Conservation (phyloP, 2,113 vertebrate genomes). For the Rhagologus leucostigma region DNA sequence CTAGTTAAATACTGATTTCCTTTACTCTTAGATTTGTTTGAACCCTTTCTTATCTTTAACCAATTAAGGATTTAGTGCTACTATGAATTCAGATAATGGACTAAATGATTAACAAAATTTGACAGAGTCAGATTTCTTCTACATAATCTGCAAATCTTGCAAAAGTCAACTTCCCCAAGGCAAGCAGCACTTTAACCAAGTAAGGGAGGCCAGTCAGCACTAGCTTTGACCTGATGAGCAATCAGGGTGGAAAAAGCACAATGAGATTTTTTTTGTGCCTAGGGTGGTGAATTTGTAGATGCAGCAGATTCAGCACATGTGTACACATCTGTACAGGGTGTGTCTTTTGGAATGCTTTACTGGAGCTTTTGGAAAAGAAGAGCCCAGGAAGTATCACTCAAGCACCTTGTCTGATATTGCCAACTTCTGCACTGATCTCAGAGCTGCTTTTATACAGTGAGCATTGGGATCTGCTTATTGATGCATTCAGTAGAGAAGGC, state of each 20-base stretch:
- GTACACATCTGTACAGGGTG: not conserved
- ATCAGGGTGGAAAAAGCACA: not conserved
- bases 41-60: not conserved
- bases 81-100: not conserved
- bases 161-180: conserved; percentile 11
- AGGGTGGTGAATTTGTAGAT: not conserved
- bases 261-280: not conserved
- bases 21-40: not conserved
- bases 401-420: not conserved
- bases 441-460: not conserved
- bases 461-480: not conserved
- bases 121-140: not conserved
- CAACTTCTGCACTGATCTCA: not conserved
- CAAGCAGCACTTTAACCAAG: conserved; percentile 2
- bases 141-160: not conserved
- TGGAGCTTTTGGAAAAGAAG: not conserved
- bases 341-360: not conserved
- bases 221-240: not conserved
- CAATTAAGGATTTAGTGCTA: not conserved
- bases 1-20: not conserved
- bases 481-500: not conserved
- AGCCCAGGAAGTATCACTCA: not conserved
- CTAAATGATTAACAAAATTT: conserved; percentile 28
- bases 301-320: not conserved
- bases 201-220: not conserved